Percentiles rank a stretch among this genome's conserved stretches.
Evolutionary conservation across 2,888 invertebrate genomes (phyloP).

Genomic region (Platerodrilus igneus): DNA sequence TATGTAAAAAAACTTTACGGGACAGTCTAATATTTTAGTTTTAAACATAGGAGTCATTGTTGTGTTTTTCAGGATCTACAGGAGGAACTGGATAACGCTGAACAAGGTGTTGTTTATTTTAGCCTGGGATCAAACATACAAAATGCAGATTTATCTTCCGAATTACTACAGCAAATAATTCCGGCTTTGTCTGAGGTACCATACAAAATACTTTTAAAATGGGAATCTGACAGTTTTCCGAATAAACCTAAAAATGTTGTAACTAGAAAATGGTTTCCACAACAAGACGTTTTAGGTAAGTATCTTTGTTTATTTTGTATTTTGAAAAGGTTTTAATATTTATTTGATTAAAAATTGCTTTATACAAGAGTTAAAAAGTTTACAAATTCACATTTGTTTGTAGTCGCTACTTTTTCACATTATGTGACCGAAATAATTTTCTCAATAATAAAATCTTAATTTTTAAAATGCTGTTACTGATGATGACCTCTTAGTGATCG

Average conservation of each 20-base stretch:
- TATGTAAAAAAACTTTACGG: no score
- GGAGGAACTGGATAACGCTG: conserved; percentile 38
- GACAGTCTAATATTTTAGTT: background rate
- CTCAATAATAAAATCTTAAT: no score
- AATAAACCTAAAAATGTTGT: conserved; percentile 44
- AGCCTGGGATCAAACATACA: conserved; percentile 47
- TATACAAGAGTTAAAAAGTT: no score
- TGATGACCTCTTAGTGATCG: no score
- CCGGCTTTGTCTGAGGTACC: conserved; percentile 43
- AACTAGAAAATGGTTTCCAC: conserved; percentile 49
- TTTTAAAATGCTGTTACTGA: no score
- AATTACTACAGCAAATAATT: conserved; percentile 37
- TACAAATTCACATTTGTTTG: no score
- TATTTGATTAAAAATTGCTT: no score
- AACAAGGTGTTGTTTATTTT: conserved; percentile 44
- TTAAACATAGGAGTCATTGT: no score
- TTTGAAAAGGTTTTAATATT: no score
- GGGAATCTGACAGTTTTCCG: conserved; percentile 41
- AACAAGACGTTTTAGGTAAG: conserved; percentile 47
- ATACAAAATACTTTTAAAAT: conserved; percentile 48
- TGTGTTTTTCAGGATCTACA: conserved; percentile 43
- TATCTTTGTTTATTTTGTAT: conserved; percentile 1
- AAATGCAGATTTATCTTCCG: conserved; percentile 40
- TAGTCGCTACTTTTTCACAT: no score
- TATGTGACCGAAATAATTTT: no score